A percentile compares a stretch with the other conserved stretches of the same genome.
phyloP scores from a whole-genome alignment of 2,113 vertebrate genomes.

The Ctenodactylus gundi region DNA sequence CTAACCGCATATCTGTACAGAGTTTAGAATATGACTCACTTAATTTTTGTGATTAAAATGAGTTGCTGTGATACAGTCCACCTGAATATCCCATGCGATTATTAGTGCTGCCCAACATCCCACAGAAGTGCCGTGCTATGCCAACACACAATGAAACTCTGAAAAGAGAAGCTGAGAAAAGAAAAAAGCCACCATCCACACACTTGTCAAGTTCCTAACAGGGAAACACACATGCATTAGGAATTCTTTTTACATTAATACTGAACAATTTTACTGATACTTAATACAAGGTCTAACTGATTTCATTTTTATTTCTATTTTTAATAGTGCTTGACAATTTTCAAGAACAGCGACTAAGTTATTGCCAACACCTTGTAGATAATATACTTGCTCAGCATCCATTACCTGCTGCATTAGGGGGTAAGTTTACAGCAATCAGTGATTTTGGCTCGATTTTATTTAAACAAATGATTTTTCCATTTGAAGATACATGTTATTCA shows the following conservation, averaged over 20 bases:
- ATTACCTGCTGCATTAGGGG: slow-evolving; percentile 72
- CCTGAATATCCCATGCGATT: not conserved
- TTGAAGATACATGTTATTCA: slow-evolving; percentile 63
- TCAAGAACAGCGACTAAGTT: slow-evolving; percentile 70
- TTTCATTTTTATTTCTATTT: slow-evolving; percentile 72
- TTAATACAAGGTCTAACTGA: slow-evolving; percentile 61
- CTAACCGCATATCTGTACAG: not conserved
- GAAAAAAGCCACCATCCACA: not conserved
- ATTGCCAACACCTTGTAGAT: slow-evolving; percentile 79
- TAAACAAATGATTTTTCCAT: slow-evolving; percentile 79
- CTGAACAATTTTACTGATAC: slow-evolving; percentile 52
- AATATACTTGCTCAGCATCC: slow-evolving; percentile 70
- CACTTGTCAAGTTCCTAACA: not conserved
- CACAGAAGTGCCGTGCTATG: not conserved
- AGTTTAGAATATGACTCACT: not conserved
- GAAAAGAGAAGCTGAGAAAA: not conserved
- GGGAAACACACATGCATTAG: not conserved
- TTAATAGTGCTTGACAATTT: slow-evolving; percentile 71
- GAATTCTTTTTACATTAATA: slow-evolving; percentile 36
- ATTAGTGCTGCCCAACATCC: not conserved
- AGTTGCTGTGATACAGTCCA: not conserved
- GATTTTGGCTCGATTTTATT: slow-evolving; percentile 77
- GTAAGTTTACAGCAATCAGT: slow-evolving; percentile 78
- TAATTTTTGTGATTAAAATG: not conserved
- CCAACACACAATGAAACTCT: not conserved